These are phyloP conservation scores for Charaxes varanes DNA, from an alignment of 1,140 invertebrate species.

Conservation along the genomic window DNA sequence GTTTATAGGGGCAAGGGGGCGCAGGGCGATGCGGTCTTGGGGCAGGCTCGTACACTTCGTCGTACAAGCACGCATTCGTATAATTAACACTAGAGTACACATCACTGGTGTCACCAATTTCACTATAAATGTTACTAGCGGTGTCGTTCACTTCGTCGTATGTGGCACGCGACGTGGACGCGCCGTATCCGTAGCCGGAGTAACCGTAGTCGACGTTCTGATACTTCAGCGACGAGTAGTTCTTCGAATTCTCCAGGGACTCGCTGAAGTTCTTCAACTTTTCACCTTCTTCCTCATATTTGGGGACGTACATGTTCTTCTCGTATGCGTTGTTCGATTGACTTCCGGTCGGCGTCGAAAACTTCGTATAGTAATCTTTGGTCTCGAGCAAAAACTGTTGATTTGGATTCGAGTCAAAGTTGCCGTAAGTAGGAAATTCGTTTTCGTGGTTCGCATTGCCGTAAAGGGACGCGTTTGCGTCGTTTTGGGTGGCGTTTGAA, in stretches of 20 bases:
- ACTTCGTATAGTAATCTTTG: conserved; percentile 61
- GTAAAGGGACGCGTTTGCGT: conserved; percentile 22
- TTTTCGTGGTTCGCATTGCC: conserved; percentile 19
- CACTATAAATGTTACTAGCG: conserved; percentile 52
- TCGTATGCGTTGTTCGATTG: conserved; percentile 44
- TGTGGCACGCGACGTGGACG: conserved; percentile 27
- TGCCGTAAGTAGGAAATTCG: conserved; percentile 51
- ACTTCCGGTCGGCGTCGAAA: conserved; percentile 39
- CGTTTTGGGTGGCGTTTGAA: conserved; percentile 30
- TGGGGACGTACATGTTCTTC: conserved; percentile 62
- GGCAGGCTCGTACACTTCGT: conserved; percentile 50
- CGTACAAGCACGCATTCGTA: conserved; percentile 41
- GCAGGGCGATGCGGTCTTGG: conserved; percentile 60
- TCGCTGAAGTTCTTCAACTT: conserved; percentile 60
- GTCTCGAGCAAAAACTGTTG: conserved; percentile 48
- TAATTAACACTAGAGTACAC: conserved; percentile 25
- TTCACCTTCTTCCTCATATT: conserved; percentile 46
- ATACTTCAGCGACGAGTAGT: conserved; percentile 59
- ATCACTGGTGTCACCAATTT: conserved; percentile 37
- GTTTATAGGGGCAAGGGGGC: conserved; percentile 52
- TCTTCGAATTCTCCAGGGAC: conserved; percentile 55
- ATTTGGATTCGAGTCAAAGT: conserved; percentile 48
- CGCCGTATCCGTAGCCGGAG: conserved; percentile 27
- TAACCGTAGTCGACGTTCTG: conserved; percentile 49
- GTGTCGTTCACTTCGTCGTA: conserved; percentile 57